These are phyloP conservation scores for Rotaria socialis DNA, from an alignment of 2,888 invertebrate genomes.

Conservation along the genomic window DNA sequence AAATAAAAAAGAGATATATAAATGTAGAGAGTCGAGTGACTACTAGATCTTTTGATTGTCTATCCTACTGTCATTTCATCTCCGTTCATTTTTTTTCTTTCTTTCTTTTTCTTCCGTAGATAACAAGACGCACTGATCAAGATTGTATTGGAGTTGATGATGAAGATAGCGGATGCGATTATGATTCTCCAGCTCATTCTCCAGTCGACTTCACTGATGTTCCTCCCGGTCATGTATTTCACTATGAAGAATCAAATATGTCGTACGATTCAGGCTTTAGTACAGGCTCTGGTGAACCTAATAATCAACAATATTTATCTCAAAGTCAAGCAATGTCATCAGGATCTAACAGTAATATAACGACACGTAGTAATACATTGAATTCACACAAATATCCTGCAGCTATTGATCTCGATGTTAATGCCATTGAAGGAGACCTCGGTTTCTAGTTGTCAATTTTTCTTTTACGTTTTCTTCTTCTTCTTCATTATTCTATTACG, in stretches of 20 bases:
- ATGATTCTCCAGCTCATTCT: constrained; percentile 32
- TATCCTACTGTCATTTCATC: neutral
- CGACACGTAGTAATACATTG: neutral
- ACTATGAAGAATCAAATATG: constrained; percentile 23
- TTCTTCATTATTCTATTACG: neutral
- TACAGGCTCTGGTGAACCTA: constrained; percentile 13
- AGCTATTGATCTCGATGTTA: constrained; percentile 13
- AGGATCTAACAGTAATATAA: neutral
- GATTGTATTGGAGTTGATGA: constrained; percentile 24
- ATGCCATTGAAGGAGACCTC: constrained; percentile 29
- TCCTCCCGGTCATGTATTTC: constrained; percentile 2
- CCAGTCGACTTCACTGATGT: constrained; percentile 31
- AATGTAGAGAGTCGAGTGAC: too few species aligned
- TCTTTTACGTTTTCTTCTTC: neutral
- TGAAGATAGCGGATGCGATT: constrained; percentile 34
- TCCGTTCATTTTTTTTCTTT: neutral
- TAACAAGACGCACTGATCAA: constrained; percentile 1
- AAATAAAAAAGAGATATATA: neutral
- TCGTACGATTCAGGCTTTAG: constrained; percentile 15
- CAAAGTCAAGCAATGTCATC: neutral
- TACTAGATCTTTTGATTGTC: too few species aligned
- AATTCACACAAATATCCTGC: neutral
- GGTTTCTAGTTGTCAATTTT: neutral
- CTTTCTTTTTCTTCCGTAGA: neutral
- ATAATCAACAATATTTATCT: neutral